A percentile compares a stretch with the other conserved stretches of the same genome.
Evolutionary conservation across 2,113 vertebrate species (phyloP).

Genomic region (Pelobates fuscus): DNA sequence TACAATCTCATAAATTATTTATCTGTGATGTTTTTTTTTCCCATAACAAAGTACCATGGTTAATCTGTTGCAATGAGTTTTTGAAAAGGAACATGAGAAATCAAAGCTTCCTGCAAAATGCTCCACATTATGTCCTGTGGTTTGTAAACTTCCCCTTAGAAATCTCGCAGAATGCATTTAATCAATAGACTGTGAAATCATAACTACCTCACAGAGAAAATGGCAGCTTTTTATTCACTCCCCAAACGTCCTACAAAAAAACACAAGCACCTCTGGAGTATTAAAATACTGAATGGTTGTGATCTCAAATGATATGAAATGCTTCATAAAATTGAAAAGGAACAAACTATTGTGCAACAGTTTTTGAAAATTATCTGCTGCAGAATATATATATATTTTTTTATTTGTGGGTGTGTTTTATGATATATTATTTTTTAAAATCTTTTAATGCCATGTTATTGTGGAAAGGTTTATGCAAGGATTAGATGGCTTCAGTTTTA

Average conservation of each 20-base stretch:
- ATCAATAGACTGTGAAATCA: slow-evolving; percentile 43
- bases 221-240: slow-evolving; percentile 36
- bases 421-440: too few species aligned
- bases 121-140: slow-evolving; percentile 16
- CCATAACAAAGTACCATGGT: slow-evolving; percentile 13
- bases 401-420: too few species aligned
- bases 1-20: slow-evolving; percentile 13
- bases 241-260: slow-evolving; percentile 19
- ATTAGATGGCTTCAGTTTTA: too few species aligned
- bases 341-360: slow-evolving; percentile 29
- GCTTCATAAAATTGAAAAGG: slow-evolving; percentile 34
- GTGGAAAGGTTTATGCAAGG: too few species aligned
- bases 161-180: slow-evolving; percentile 38
- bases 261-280: slow-evolving; percentile 30
- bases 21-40: slow-evolving; percentile 3
- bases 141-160: slow-evolving; percentile 41
- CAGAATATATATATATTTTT: too few species aligned
- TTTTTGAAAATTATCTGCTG: slow-evolving; percentile 20
- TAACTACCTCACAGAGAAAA: slow-evolving; percentile 31
- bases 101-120: slow-evolving; percentile 12
- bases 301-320: slow-evolving; percentile 41
- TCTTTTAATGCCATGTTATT: too few species aligned
- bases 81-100: slow-evolving; percentile 10
- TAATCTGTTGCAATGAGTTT: slow-evolving; percentile 13
- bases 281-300: slow-evolving; percentile 31